A percentile compares a stretch with the other conserved stretches of the same genome.
These are phyloP conservation scores for Tubiluchus corallicola DNA, from an alignment of 2,888 invertebrate species.

Conservation along the genomic window DNA sequence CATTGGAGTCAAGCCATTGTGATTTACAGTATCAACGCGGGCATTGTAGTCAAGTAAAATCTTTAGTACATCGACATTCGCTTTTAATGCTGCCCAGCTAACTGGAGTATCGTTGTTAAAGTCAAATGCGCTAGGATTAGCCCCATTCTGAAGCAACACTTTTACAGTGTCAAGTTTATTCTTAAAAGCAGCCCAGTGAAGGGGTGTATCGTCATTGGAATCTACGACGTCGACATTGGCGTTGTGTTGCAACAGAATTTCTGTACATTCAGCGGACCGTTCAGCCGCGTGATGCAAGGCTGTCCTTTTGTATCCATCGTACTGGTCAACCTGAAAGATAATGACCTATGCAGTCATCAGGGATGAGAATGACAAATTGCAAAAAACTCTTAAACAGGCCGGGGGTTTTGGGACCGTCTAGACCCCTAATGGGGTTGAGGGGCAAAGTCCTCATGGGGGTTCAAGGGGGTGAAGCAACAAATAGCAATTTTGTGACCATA, in stretches of 20 bases:
- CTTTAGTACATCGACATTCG: conserved; percentile 21
- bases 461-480: too few species aligned
- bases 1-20: conserved; percentile 20
- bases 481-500: too few species aligned
- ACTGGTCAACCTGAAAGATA: conserved; percentile 22
- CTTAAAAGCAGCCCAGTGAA: conserved; percentile 29
- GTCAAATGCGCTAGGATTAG: conserved; percentile 22
- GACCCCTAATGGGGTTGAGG: too few species aligned
- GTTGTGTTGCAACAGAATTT: conserved; percentile 21
- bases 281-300: conserved; percentile 29
- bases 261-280: conserved; percentile 20
- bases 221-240: conserved; percentile 22
- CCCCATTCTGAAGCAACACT: conserved; percentile 21
- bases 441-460: too few species aligned
- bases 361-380: too few species aligned
- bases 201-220: conserved; percentile 22
- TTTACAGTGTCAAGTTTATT: conserved; percentile 21
- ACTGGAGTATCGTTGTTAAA: conserved; percentile 25
- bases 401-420: too few species aligned
- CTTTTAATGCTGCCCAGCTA: conserved; percentile 26
- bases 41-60: conserved; percentile 26
- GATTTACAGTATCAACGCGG: conserved; percentile 18
- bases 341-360: too few species aligned
- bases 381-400: too few species aligned
- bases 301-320: conserved; percentile 25